A percentile compares a stretch with the other conserved stretches of the same genome.
Conservation (phyloP, 2,888 invertebrate species). For the Andrena haemorrhoa region DNA sequence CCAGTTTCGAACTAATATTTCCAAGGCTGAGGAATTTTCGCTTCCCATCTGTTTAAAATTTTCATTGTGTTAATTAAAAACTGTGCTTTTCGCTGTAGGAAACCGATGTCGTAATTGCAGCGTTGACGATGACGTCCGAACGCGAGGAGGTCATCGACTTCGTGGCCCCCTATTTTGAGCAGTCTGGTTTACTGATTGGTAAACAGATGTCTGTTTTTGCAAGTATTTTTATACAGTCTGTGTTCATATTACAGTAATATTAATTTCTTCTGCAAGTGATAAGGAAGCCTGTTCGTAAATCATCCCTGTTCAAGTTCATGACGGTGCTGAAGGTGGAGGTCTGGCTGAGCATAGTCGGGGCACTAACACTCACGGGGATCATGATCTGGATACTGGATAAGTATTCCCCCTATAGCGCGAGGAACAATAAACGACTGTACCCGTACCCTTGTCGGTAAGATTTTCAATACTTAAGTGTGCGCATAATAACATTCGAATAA, state of each 20-base stretch:
- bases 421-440: conserved; percentile 92
- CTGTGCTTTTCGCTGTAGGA: conserved; percentile 86
- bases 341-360: conserved; percentile 95
- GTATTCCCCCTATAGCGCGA: conserved; percentile 95
- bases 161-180: conserved; percentile 96
- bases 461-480: background rate
- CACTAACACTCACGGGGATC: conserved; percentile 92
- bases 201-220: conserved; percentile 52
- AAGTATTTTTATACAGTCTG: background rate
- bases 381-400: conserved; percentile 96
- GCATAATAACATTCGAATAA: no score
- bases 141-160: conserved; percentile 96
- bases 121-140: conserved; percentile 96
- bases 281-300: conserved; percentile 92
- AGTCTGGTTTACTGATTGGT: conserved; percentile 96
- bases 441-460: conserved; percentile 90
- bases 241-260: background rate
- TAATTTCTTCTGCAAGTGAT: conserved; percentile 87
- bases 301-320: conserved; percentile 97
- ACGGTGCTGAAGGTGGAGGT: conserved; percentile 95
- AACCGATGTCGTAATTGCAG: conserved; percentile 93
- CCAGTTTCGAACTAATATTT: background rate
- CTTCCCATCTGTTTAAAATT: no score
- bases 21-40: no score
- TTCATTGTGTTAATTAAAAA: no score